These are phyloP conservation scores for Gallinago jamesoni DNA, from an alignment of 2,113 vertebrate species.

Conservation along the genomic window DNA sequence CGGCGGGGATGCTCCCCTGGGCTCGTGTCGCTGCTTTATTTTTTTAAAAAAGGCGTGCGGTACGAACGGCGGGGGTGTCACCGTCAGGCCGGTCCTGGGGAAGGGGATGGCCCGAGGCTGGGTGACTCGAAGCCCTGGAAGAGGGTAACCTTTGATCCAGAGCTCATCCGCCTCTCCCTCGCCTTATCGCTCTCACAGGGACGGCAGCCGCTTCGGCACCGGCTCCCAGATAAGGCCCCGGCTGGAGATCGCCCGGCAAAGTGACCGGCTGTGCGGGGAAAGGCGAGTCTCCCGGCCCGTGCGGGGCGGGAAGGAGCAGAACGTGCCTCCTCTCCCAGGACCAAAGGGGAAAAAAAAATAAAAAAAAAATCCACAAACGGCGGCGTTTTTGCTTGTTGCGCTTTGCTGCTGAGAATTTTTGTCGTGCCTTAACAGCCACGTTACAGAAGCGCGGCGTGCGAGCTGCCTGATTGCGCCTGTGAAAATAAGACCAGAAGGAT, in stretches of 20 bases:
- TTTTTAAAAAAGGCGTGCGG: not conserved
- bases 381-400: not conserved
- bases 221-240: not conserved
- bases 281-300: not conserved
- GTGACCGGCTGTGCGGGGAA: not conserved
- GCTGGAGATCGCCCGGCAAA: not conserved
- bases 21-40: not conserved
- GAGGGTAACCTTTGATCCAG: not conserved
- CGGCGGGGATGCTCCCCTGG: not conserved
- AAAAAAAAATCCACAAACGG: not conserved
- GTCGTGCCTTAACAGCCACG: not conserved
- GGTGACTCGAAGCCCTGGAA: not conserved
- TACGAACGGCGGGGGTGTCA: not conserved
- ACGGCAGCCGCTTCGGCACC: not conserved
- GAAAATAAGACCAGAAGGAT: slow-evolving; percentile 1
- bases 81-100: not conserved
- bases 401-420: not conserved
- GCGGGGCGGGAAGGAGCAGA: not conserved
- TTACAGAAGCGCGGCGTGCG: not conserved
- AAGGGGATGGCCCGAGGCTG: not conserved
- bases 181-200: not conserved
- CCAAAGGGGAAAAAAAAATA: not conserved
- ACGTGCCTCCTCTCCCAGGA: not conserved
- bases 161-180: not conserved
- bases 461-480: not conserved